Conservation (phyloP, 2,113 vertebrate species). For the Bagarius yarrelli region DNA sequence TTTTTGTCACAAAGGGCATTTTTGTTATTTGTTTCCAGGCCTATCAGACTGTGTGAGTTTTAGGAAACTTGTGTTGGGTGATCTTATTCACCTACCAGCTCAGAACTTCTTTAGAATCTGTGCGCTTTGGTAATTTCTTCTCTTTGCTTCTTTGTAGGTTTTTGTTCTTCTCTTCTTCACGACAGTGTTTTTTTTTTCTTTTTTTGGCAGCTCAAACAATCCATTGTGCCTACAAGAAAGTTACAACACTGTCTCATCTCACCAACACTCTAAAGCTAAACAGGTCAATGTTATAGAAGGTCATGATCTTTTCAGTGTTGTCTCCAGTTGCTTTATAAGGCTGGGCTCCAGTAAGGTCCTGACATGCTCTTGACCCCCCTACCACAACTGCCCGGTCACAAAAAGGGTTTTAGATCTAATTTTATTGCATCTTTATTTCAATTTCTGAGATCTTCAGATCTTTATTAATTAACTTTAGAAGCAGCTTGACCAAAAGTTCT, state of each 20-base stretch:
- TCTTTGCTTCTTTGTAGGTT: background rate
- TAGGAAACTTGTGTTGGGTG: background rate
- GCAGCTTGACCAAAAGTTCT: background rate
- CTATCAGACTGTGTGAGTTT: background rate
- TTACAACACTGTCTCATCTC: background rate
- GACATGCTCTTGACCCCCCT: background rate
- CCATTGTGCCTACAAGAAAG: slow-evolving; percentile 21
- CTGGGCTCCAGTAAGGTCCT: background rate
- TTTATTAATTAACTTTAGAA: background rate
- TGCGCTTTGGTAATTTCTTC: background rate
- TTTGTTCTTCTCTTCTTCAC: background rate
- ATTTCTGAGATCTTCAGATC: background rate
- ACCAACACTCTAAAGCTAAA: background rate
- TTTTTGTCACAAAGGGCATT: background rate
- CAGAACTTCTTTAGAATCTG: background rate
- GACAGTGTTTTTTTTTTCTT: background rate
- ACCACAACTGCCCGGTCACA: background rate
- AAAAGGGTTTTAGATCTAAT: background rate
- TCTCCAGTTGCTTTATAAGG: slow-evolving; percentile 5
- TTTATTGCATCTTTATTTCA: background rate
- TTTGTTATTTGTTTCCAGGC: background rate
- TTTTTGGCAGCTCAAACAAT: background rate
- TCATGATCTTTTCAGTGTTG: slow-evolving; percentile 48
- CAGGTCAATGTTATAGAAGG: slow-evolving; percentile 40
- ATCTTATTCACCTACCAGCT: background rate